These are phyloP conservation scores for Pinna nobilis DNA, from an alignment of 1,140 invertebrate genomes.

Conservation along the genomic window DNA sequence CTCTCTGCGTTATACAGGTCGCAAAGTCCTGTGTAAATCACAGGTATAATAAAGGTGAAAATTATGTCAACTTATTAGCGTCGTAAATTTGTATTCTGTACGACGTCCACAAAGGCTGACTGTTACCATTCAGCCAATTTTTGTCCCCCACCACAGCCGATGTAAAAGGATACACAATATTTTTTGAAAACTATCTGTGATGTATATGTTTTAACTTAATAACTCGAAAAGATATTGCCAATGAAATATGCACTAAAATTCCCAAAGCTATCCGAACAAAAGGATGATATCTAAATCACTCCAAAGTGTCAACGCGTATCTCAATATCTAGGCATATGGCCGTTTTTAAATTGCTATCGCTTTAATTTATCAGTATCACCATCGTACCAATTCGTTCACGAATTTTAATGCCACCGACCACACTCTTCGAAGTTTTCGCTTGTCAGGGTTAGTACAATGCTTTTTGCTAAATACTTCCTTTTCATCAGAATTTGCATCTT, in stretches of 20 bases:
- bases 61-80: conserved; percentile 24
- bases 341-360: no score
- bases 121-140: conserved; percentile 14
- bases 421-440: no score
- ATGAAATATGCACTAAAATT: conserved; percentile 18
- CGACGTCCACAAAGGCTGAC: conserved; percentile 1
- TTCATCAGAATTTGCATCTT: no score
- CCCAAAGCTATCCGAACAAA: conserved; percentile 2
- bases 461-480: no score
- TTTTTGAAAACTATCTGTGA: conserved; percentile 9
- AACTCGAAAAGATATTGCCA: conserved; percentile 5
- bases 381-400: no score
- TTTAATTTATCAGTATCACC: no score
- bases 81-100: conserved; percentile 17
- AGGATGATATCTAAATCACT: conserved; percentile 12
- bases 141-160: not conserved
- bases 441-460: no score
- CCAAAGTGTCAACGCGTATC: conserved; percentile 10
- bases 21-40: conserved; percentile 11
- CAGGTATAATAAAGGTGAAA: conserved; percentile 2
- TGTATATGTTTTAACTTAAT: conserved; percentile 19
- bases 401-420: no score
- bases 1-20: conserved; percentile 16
- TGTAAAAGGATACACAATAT: not conserved
- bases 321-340: no score